A percentile compares a stretch with the other conserved stretches of the same genome.
These are phyloP conservation scores for Zygogramma bicolorata DNA, from an alignment of 2,888 invertebrate species.

Conservation along the genomic window DNA sequence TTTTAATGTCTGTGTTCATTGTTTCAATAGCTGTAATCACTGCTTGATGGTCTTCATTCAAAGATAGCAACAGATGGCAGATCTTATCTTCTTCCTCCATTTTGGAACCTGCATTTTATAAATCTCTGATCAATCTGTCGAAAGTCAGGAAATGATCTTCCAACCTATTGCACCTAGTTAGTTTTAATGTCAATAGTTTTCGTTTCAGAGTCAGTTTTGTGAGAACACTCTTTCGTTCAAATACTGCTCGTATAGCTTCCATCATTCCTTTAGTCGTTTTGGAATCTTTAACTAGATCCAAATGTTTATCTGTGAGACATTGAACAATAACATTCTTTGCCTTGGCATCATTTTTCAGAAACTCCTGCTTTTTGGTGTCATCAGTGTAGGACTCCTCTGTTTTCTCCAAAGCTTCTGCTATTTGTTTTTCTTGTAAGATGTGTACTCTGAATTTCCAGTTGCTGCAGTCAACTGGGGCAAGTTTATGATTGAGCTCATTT, in stretches of 20 bases:
- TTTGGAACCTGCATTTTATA: slow-evolving; percentile 44
- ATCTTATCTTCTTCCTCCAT: slow-evolving; percentile 48
- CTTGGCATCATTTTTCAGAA: slow-evolving; percentile 35
- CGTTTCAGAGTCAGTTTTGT: slow-evolving; percentile 42
- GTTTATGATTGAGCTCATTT: no score
- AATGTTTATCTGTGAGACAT: slow-evolving; percentile 44
- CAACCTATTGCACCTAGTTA: slow-evolving; percentile 34
- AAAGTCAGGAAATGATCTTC: slow-evolving; percentile 50
- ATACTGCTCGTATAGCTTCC: slow-evolving; percentile 41
- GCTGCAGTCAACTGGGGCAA: no score
- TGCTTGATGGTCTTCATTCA: slow-evolving; percentile 42
- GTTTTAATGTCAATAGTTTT: slow-evolving; percentile 45
- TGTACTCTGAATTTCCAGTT: neutral
- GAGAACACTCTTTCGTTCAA: slow-evolving; percentile 47
- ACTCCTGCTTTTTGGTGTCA: neutral
- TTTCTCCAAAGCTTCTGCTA: slow-evolving; percentile 9
- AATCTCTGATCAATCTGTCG: slow-evolving; percentile 47
- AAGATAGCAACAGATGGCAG: slow-evolving; percentile 45
- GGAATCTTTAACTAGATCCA: slow-evolving; percentile 43
- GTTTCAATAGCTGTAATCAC: slow-evolving; percentile 52
- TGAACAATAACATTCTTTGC: slow-evolving; percentile 44
- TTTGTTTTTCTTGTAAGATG: slow-evolving; percentile 22
- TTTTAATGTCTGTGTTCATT: slow-evolving; percentile 34
- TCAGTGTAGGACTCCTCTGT: neutral
- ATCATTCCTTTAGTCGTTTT: slow-evolving; percentile 46